Evolutionary conservation across 2,888 invertebrate species (phyloP), one percentile per base, ranked within the genome.

Genomic region (Seira ritae): DNA sequence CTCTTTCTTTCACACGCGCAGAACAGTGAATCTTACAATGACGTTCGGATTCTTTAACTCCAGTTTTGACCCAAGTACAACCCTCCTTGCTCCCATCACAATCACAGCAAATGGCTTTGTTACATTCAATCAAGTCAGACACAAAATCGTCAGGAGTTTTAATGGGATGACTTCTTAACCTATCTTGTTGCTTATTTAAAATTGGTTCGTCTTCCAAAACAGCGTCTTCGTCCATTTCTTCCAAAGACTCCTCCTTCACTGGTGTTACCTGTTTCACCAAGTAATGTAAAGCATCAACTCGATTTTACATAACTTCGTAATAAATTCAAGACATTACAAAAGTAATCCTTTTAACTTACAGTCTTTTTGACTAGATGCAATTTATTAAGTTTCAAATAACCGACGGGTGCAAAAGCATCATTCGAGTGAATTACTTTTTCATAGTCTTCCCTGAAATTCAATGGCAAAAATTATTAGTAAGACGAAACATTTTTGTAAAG

Each of bases 331-430:
- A 19, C 6, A 17, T 15, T 6, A 19, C 62, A 3, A 15, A n/a
- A n/a, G n/a, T n/a, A n/a, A n/a, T n/a, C n/a, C n/a, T n/a, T n/a
- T n/a, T n/a, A n/a, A n/a, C 91, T 91, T 89, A 92, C 92, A 89
- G 90, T 90, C 91, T 94, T 94, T 79, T 93, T 92, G 91, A 95
- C 95, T 89, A 98, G 92, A 89, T 95, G 95, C 85, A 98, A 91
- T 91, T 95, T 95, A 88, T 93, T 94, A 89, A 99, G 94, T 91
- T 96, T 97, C 80, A 99, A 92, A 91, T 97, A 99, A 42, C 97
- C 98, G 75, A 98, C 98, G 6, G 98, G 96, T 31, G 98, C 97
- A 90, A 99, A 95, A 1, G 96, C 95, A 92, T 98, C 97, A 89
- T 96, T 95, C 22, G 98, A 95, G 91, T 97, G 97, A 88, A 96